Evolutionary conservation across 2,113 vertebrate genomes (phyloP).

Genomic region (Cyphomyrus plagiostoma): DNA sequence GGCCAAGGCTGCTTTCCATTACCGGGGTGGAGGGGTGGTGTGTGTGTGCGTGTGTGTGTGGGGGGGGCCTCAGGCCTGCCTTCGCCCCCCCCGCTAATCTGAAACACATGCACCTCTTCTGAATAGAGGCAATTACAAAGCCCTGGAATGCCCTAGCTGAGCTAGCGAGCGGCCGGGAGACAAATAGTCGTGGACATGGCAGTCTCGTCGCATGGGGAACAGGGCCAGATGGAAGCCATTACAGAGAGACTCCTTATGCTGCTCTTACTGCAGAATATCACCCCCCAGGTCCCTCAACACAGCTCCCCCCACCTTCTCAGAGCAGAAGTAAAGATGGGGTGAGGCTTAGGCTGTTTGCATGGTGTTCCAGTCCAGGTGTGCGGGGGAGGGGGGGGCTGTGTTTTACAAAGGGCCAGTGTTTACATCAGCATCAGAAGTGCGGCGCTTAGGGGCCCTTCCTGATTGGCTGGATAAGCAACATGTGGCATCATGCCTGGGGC

Average conservation of each 20-base stretch:
- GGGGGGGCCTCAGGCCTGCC: slow-evolving; percentile 28
- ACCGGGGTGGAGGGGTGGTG: background rate
- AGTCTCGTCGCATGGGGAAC: background rate
- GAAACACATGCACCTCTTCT: slow-evolving; percentile 40
- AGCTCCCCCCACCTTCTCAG: background rate
- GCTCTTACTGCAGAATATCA: background rate
- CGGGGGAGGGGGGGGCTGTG: background rate
- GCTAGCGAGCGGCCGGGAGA: slow-evolving; percentile 20
- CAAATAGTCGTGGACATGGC: slow-evolving; percentile 5
- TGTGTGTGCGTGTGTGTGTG: no score
- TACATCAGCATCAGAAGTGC: background rate
- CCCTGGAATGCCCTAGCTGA: slow-evolving; percentile 30
- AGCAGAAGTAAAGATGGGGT: background rate
- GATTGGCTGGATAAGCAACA: background rate
- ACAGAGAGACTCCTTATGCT: background rate
- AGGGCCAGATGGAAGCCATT: background rate
- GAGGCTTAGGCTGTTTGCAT: background rate
- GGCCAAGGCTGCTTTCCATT: slow-evolving; percentile 39
- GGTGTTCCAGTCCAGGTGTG: background rate
- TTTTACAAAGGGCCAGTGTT: background rate
- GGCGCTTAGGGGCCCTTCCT: background rate
- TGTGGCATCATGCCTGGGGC: background rate
- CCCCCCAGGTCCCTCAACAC: background rate
- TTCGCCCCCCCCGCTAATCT: slow-evolving; percentile 32
- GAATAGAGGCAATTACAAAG: slow-evolving; percentile 33